phyloP scores from a whole-genome alignment of 2,888 invertebrate species.

The Liodrosophila aerea region DNA sequence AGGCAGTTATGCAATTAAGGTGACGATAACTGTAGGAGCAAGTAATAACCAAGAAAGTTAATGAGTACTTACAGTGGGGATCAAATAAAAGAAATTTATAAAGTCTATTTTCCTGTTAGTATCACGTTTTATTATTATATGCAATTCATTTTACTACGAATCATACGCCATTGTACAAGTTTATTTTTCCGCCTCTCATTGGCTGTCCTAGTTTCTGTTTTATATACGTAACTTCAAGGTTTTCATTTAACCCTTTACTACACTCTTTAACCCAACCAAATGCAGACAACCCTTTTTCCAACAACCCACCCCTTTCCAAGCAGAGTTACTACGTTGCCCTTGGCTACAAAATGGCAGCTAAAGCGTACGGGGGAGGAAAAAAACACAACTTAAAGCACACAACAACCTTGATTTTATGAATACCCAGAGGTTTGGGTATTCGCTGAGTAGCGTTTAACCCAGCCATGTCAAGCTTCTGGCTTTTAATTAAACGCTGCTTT shows the following conservation, averaged over 20 bases:
- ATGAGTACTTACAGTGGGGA: too few relatives aligned
- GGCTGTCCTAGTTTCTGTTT: slow-evolving; percentile 19
- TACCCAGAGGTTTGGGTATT: slow-evolving; percentile 9
- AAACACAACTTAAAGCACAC: slow-evolving; percentile 3
- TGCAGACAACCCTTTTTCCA: slow-evolving; percentile 44
- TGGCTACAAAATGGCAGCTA: slow-evolving; percentile 56
- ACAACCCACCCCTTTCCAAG: not conserved
- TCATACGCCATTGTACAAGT: too few relatives aligned
- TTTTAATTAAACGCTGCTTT: slow-evolving; percentile 64
- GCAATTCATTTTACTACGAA: too few relatives aligned
- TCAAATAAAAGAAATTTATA: too few relatives aligned
- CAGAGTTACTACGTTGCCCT: slow-evolving; percentile 44
- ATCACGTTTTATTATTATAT: too few relatives aligned
- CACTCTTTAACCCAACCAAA: slow-evolving; percentile 24
- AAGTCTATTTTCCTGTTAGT: too few relatives aligned
- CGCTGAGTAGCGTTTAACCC: slow-evolving; percentile 57
- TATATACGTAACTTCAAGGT: slow-evolving; percentile 10
- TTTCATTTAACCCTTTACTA: slow-evolving; percentile 42
- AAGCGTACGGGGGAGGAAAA: slow-evolving; percentile 16
- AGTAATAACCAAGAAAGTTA: not conserved
- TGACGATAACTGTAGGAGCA: not conserved
- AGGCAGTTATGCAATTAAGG: slow-evolving; percentile 45
- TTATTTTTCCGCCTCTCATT: slow-evolving; percentile 43
- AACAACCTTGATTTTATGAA: slow-evolving; percentile 53
- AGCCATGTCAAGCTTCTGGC: slow-evolving; percentile 47